Percentiles rank a stretch among this genome's conserved stretches.
Conservation (phyloP, 2,888 invertebrate genomes). For the Azorinus chamasolen region DNA sequence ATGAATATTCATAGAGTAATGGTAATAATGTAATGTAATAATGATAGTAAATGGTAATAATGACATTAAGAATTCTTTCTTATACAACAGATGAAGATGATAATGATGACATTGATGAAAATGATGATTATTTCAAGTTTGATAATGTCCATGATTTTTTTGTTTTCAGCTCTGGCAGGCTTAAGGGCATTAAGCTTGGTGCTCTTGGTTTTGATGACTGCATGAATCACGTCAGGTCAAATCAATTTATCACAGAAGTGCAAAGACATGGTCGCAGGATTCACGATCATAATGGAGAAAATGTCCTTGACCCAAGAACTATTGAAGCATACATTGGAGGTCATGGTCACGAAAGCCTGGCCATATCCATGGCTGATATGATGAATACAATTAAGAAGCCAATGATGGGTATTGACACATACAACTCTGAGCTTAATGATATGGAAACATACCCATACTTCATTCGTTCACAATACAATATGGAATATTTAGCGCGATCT, state of each 20-base stretch:
- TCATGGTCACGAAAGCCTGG: constrained; percentile 47
- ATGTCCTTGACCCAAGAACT: constrained; percentile 71
- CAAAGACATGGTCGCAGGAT: constrained; percentile 67
- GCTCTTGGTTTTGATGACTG: constrained; percentile 81
- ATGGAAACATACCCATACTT: constrained; percentile 70
- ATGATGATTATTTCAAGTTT: too few species aligned
- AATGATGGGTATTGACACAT: constrained; percentile 84
- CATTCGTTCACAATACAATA: constrained; percentile 67
- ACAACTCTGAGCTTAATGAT: constrained; percentile 65
- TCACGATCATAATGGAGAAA: constrained; percentile 59
- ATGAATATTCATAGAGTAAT: too few species aligned
- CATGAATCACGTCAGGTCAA: constrained; percentile 59
- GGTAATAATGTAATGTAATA: too few species aligned
- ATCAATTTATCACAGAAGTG: constrained; percentile 68
- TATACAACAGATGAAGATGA: too few species aligned
- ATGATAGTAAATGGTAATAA: too few species aligned
- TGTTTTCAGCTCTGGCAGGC: constrained; percentile 42
- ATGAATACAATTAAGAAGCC: constrained; percentile 88
- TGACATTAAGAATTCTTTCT: too few species aligned
- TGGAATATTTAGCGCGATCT: constrained; percentile 72
- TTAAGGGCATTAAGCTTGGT: constrained; percentile 76
- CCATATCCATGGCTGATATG: constrained; percentile 84
- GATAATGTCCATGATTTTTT: too few species aligned
- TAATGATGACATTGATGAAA: too few species aligned
- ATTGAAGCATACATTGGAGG: constrained; percentile 80